Conservation (phyloP, 1,140 invertebrate species). For the honey bee (Apis mellifera) region Amel_HAv3.1 CM009936.2:14511501-14512000, state of each 20-base stretch:
- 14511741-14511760: conserved; percentile 88
- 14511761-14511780: conserved; percentile 94
- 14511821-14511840: conserved; percentile 76
- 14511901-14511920: conserved; percentile 80
- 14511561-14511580: conserved; percentile 95
- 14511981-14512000: conserved; percentile 71
- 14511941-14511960: conserved; percentile 75
- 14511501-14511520: conserved; percentile 96
- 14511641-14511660: conserved; percentile 91
- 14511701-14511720: conserved; percentile 93
- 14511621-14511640: conserved; percentile 97
- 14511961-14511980: conserved; percentile 74
- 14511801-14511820: conserved; percentile 79
- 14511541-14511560: conserved; percentile 99
- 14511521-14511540: conserved; percentile 94
- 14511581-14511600: conserved; percentile 97
- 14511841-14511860: conserved; percentile 43
- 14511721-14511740: conserved; percentile 91
- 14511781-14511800: conserved; percentile 85
- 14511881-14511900: conserved; percentile 67
- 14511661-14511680: conserved; percentile 94
- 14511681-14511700: conserved; percentile 93
- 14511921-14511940: conserved; percentile 75
- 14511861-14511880: conserved; percentile 46
- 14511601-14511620: conserved; percentile 96